phyloP scores from a whole-genome alignment of 1,140 invertebrate species.

The Solen grandis region DNA sequence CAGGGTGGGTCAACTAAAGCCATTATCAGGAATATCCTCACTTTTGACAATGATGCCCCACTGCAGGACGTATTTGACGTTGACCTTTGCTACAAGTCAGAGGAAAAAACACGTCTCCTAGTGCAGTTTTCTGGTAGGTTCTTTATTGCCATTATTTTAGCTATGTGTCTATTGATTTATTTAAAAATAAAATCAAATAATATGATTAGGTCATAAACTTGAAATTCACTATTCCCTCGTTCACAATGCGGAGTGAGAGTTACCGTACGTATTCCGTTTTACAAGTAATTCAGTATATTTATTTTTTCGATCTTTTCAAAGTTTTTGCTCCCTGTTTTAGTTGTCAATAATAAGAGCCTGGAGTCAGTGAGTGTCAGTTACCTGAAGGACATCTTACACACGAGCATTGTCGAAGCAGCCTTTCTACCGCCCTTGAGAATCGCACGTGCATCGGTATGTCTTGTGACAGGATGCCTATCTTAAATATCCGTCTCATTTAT shows the following conservation, averaged over 20 bases:
- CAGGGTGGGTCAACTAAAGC: slow-evolving; percentile 4
- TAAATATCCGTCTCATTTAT: too few relatives aligned
- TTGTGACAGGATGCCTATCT: too few relatives aligned
- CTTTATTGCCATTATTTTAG: too few relatives aligned
- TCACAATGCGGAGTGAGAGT: too few relatives aligned
- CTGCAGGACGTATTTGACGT: slow-evolving; percentile 40
- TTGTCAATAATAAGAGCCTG: slow-evolving; percentile 27
- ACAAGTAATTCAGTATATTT: too few relatives aligned
- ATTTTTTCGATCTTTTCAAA: too few relatives aligned
- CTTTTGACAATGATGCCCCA: slow-evolving; percentile 40
- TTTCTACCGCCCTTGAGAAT: slow-evolving; percentile 32
- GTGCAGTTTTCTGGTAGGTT: slow-evolving; percentile 38
- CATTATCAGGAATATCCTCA: slow-evolving; percentile 14
- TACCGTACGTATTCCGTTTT: too few relatives aligned
- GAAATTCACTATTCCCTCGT: too few relatives aligned
- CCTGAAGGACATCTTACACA: slow-evolving; percentile 35
- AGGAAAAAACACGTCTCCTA: slow-evolving; percentile 5
- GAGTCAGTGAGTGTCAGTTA: slow-evolving; percentile 17
- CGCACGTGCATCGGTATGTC: slow-evolving; percentile 32
- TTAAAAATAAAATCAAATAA: too few relatives aligned
- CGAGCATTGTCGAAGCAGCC: background rate
- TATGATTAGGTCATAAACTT: too few relatives aligned
- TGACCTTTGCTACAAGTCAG: background rate
- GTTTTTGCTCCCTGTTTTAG: too few relatives aligned
- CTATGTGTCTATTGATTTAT: too few relatives aligned